Conservation (phyloP, 2,797 vertebrate genomes). For the Acanthis flammea region DNA sequence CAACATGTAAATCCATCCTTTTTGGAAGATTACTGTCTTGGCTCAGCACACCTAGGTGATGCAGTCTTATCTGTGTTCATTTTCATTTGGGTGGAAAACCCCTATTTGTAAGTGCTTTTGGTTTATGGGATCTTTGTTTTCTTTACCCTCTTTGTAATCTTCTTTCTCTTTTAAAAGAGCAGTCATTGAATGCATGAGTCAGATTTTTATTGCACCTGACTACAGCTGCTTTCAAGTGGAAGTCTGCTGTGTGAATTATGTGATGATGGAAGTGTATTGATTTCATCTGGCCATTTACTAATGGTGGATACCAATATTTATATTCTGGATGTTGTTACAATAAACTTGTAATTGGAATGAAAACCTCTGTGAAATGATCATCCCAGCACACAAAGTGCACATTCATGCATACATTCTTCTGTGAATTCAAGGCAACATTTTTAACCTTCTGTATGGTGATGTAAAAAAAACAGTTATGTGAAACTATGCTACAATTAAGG, state of each 20-base stretch:
- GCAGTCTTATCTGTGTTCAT: background rate
- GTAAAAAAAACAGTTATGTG: background rate
- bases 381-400: background rate
- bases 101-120: background rate
- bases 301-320: background rate
- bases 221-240: background rate
- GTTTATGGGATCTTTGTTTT: background rate
- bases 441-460: background rate
- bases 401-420: background rate
- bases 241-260: background rate
- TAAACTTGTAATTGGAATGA: background rate
- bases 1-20: constrained; percentile 26
- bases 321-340: background rate
- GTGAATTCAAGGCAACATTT: background rate
- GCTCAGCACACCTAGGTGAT: background rate
- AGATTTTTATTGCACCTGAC: constrained; percentile 9
- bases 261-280: background rate
- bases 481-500: background rate
- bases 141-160: background rate
- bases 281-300: background rate
- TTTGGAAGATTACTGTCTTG: constrained; percentile 38
- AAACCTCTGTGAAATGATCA: background rate
- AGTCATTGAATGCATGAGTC: background rate
- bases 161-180: background rate
- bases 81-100: background rate